Evolutionary conservation across 1,140 invertebrate genomes (phyloP).

Genomic region (Drosophila albomicans): DNA sequence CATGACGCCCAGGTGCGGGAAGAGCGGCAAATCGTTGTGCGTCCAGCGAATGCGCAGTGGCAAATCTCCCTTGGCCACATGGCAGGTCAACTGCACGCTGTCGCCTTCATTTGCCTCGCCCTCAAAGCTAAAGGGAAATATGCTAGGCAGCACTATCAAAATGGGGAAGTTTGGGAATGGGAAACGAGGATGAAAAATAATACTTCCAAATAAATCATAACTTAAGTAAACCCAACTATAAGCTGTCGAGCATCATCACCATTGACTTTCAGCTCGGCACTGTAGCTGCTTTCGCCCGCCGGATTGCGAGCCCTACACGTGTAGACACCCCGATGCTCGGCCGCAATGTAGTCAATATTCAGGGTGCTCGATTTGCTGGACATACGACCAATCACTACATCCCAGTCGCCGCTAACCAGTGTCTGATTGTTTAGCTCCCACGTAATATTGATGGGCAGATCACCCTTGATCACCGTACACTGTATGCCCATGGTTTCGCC

Average conservation of each 20-base stretch:
- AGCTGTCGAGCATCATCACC: conserved; percentile 58
- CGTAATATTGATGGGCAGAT: conserved; percentile 91
- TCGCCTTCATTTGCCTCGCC: conserved; percentile 88
- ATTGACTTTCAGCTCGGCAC: conserved; percentile 79
- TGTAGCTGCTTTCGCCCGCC: conserved; percentile 87
- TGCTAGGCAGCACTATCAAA: conserved; percentile 88
- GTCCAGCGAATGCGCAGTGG: conserved; percentile 89
- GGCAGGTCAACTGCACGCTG: conserved; percentile 89
- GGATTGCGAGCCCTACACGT: conserved; percentile 91
- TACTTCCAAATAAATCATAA: conserved; percentile 37
- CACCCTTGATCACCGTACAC: conserved; percentile 94
- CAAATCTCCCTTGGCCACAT: conserved; percentile 89
- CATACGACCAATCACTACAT: conserved; percentile 85
- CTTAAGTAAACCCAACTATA: not conserved
- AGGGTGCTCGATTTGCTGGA: conserved; percentile 80
- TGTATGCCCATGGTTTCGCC: conserved; percentile 89
- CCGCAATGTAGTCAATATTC: conserved; percentile 86
- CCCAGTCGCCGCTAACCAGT: conserved; percentile 66
- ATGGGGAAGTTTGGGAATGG: not conserved
- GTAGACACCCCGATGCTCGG: conserved; percentile 90
- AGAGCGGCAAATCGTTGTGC: conserved; percentile 85
- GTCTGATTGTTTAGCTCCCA: conserved; percentile 87
- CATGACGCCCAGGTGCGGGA: conserved; percentile 85
- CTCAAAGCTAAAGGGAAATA: conserved; percentile 89
- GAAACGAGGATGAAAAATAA: conserved; percentile 26